These are phyloP conservation scores for Agapetus fuscipes DNA, from an alignment of 2,888 invertebrate genomes.

Conservation along the genomic window DNA sequence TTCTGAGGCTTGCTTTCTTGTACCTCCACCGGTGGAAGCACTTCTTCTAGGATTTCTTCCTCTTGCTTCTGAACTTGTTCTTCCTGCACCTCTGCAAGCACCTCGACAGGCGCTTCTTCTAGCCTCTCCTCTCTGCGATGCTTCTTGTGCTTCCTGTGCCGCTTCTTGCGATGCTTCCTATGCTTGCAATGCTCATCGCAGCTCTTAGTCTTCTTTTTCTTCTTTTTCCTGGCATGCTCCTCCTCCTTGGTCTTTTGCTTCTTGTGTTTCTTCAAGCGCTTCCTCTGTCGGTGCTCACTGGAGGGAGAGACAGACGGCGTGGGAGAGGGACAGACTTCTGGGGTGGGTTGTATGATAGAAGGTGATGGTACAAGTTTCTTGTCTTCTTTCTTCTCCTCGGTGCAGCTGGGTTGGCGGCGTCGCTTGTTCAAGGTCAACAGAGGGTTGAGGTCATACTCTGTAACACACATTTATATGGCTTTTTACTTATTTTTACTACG, in stretches of 20 bases:
- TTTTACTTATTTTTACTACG: too few species aligned
- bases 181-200: conserved; percentile 62
- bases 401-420: conserved; percentile 56
- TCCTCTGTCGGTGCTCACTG: conserved; percentile 45
- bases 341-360: conserved; percentile 16
- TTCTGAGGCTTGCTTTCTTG: too few species aligned
- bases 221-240: conserved; percentile 48
- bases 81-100: too few species aligned
- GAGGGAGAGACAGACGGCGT: conserved; percentile 22
- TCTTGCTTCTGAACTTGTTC: conserved; percentile 18
- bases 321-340: conserved; percentile 16
- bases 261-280: conserved; percentile 58
- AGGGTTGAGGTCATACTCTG: conserved; percentile 79
- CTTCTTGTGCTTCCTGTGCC: conserved; percentile 69
- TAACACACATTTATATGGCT: too few species aligned
- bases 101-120: too few species aligned
- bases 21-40: too few species aligned
- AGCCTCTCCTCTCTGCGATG: too few species aligned
- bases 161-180: conserved; percentile 66
- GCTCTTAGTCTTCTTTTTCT: conserved; percentile 60
- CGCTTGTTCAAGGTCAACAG: conserved; percentile 66
- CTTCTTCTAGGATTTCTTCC: conserved; percentile 28
- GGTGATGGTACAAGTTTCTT: conserved; percentile 17
- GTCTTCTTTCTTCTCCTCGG: conserved; percentile 45
- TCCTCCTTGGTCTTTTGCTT: conserved; percentile 48